A percentile compares a stretch with the other conserved stretches of the same genome.
Conservation (phyloP, 2,113 vertebrate genomes). For the Columba janthina region DNA sequence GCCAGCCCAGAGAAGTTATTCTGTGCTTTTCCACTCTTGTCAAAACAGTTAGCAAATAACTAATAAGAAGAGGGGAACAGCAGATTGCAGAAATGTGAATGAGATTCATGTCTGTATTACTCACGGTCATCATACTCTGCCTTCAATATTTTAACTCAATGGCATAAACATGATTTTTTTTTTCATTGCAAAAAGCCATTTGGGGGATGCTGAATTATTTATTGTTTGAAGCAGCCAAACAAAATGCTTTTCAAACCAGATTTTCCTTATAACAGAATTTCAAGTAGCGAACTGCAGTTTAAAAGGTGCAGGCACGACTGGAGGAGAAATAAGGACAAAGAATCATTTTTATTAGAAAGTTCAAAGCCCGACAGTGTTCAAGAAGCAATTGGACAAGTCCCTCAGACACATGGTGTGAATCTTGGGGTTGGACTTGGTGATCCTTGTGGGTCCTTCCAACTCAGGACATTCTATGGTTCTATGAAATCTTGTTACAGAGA, state of each 20-base stretch:
- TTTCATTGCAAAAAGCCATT: constrained; percentile 10
- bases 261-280: background rate
- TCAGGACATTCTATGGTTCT: no score
- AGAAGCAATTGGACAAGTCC: no score
- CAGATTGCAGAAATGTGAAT: background rate
- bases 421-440: no score
- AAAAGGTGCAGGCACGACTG: background rate
- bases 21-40: background rate
- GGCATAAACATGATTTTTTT: background rate
- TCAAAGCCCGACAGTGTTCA: background rate
- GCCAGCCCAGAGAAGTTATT: no score
- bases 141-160: constrained; percentile 9
- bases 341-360: no score
- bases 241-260: background rate
- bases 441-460: no score
- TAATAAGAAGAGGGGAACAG: background rate
- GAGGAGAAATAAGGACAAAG: background rate
- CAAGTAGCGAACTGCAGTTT: background rate
- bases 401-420: no score
- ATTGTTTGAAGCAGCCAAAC: background rate
- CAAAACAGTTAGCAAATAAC: background rate
- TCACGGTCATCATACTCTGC: background rate
- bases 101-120: background rate
- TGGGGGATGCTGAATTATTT: background rate
- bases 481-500: background rate